Conservation (phyloP, 1,140 invertebrate species). For the Sitobion miscanthi region DNA sequence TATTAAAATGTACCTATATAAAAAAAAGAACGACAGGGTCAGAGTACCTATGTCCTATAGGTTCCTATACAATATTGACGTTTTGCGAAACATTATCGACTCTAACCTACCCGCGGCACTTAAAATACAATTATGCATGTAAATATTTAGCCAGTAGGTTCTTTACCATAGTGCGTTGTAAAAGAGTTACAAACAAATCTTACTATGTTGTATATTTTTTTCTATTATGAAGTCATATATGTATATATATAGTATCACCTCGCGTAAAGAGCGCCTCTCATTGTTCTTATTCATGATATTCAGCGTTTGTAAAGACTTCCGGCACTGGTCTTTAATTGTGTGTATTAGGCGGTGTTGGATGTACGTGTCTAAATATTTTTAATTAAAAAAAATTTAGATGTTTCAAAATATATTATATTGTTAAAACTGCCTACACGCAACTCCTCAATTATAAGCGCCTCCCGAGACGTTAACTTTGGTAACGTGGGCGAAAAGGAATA, state of each 20-base stretch:
- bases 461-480: background rate
- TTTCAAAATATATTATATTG: conserved; percentile 6
- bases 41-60: too few relatives aligned
- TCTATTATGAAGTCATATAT: background rate
- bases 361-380: background rate
- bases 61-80: too few relatives aligned
- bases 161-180: background rate
- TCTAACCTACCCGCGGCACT: too few relatives aligned
- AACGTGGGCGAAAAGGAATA: conserved; percentile 13
- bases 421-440: background rate
- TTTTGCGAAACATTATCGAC: too few relatives aligned
- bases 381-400: background rate
- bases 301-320: background rate
- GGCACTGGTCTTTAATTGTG: background rate
- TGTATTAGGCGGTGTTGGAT: background rate
- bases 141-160: background rate
- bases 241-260: background rate
- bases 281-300: background rate
- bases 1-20: background rate
- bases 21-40: background rate
- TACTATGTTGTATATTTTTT: background rate
- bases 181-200: background rate
- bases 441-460: background rate
- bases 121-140: too few relatives aligned
- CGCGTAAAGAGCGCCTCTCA: background rate